Evolutionary conservation across 2,113 vertebrate genomes (phyloP).

Genomic region (Proteles cristata): DNA sequence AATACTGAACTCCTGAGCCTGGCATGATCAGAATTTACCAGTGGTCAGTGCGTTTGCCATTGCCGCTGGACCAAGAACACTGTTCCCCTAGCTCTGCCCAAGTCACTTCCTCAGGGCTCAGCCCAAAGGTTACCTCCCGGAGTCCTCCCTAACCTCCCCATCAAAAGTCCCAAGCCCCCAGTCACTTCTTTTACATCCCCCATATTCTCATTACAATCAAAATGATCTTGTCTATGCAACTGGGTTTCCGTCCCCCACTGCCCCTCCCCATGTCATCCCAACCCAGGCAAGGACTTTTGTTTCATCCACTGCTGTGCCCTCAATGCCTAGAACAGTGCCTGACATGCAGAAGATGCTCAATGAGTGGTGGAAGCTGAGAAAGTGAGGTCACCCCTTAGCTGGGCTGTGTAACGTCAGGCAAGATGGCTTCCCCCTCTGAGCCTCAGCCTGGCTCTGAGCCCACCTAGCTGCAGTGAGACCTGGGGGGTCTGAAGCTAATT

Average conservation of each 20-base stretch:
- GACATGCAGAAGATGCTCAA: not conserved
- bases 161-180: not conserved
- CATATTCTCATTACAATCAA: not conserved
- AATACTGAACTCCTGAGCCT: not conserved
- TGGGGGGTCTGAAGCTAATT: not conserved
- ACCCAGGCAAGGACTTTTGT: not conserved
- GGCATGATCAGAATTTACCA: not conserved
- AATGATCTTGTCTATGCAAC: fast-evolving
- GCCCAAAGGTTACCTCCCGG: not conserved
- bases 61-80: not conserved
- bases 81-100: not conserved
- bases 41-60: not conserved
- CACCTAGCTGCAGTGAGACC: not conserved
- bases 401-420: not conserved
- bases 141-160: not conserved
- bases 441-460: not conserved
- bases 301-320: not conserved
- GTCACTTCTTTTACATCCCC: not conserved
- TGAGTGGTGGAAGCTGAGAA: not conserved
- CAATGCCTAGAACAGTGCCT: not conserved
- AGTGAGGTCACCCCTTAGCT: not conserved
- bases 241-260: not conserved
- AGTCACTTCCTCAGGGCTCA: not conserved
- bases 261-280: not conserved
- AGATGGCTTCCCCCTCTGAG: not conserved